A percentile compares a stretch with the other conserved stretches of the same genome.
phyloP scores from a whole-genome alignment of 2,797 vertebrate genomes.

The Epinephelus coioides region DNA sequence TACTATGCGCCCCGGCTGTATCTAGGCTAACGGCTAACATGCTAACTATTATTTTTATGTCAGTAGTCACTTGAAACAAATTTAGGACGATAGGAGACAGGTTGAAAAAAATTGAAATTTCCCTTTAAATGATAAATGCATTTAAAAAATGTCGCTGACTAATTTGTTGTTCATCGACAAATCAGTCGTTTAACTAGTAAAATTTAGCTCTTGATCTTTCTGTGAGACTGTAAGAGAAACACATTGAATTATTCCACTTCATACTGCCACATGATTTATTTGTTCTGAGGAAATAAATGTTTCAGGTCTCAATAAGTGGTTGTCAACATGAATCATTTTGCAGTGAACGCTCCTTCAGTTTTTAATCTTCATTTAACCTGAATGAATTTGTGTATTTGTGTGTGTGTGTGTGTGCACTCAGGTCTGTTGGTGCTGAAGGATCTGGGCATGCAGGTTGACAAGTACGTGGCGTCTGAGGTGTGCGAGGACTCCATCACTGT shows the following conservation, averaged over 20 bases:
- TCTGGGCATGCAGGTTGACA: slow-evolving; percentile 93
- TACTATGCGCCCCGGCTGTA: too few species aligned
- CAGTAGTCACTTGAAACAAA: too few species aligned
- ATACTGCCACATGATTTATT: not conserved
- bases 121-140: not conserved
- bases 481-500: slow-evolving; percentile 93
- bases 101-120: too few species aligned
- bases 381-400: not conserved
- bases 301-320: not conserved
- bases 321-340: too few species aligned
- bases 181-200: too few species aligned
- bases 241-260: not conserved
- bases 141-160: not conserved
- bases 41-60: too few species aligned
- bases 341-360: too few species aligned
- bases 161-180: too few species aligned
- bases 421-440: slow-evolving; percentile 95
- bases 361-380: not conserved
- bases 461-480: slow-evolving; percentile 94
- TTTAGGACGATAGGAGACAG: too few species aligned
- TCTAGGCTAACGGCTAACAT: too few species aligned
- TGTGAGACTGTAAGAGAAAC: not conserved
- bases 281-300: not conserved
- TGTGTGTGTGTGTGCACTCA: slow-evolving; percentile 26
- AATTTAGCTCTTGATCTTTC: too few species aligned